These are phyloP conservation scores for Chaetodon auriga DNA, from an alignment of 2,113 vertebrate genomes.

Conservation along the genomic window DNA sequence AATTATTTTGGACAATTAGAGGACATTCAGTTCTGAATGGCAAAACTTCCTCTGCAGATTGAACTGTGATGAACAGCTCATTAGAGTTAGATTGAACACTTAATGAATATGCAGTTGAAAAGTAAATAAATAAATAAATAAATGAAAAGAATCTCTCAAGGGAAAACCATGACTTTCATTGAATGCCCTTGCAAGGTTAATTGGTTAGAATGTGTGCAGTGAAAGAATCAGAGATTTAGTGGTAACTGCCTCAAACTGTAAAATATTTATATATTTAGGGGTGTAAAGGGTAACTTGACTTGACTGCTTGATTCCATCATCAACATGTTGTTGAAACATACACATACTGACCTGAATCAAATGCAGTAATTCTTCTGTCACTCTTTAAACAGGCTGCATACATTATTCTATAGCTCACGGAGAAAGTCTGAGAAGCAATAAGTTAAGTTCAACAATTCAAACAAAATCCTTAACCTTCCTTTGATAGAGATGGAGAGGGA, in stretches of 20 bases:
- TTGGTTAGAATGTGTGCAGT: constrained; percentile 32
- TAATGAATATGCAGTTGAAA: constrained; percentile 38
- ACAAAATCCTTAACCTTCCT: constrained; percentile 1
- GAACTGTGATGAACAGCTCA: constrained; percentile 22
- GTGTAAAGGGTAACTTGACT: background rate
- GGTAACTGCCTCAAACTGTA: constrained; percentile 43
- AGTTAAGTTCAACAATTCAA: constrained; percentile 6
- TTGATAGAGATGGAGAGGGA: constrained; percentile 37
- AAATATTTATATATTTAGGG: background rate
- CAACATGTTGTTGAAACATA: background rate
- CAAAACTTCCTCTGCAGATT: constrained; percentile 42
- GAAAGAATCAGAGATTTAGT: constrained; percentile 32
- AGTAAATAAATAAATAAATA: constrained; percentile 9
- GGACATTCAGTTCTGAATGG: constrained; percentile 13
- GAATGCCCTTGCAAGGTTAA: constrained; percentile 37
- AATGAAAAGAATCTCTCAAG: constrained; percentile 17
- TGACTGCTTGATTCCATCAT: background rate
- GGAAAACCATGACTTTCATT: constrained; percentile 30
- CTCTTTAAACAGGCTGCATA: background rate
- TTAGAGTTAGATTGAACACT: constrained; percentile 32
- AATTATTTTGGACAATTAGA: constrained; percentile 1
- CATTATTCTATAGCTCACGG: background rate
- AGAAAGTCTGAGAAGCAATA: constrained; percentile 3
- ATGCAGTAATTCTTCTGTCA: background rate
- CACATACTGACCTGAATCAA: background rate